Evolutionary conservation across 2,113 vertebrate genomes (phyloP).

Genomic region (Malurus alboscapulatus): DNA sequence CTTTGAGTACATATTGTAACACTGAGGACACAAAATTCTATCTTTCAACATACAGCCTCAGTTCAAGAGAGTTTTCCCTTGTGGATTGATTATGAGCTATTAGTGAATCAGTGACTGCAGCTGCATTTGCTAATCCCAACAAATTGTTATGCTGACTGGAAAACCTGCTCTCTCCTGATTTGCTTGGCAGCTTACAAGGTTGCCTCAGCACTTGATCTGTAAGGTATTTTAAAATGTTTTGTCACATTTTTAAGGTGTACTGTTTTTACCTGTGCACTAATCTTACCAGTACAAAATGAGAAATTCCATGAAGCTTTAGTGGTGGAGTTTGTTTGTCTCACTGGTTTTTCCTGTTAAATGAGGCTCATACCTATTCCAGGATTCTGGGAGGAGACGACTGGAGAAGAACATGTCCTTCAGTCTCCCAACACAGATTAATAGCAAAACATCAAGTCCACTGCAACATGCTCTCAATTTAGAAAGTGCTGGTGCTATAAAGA

Average conservation of each 20-base stretch:
- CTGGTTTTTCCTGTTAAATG: neutral
- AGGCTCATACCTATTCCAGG: conserved; percentile 20
- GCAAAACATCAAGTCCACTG: conserved; percentile 44
- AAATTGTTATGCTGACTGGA: neutral
- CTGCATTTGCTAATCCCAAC: neutral
- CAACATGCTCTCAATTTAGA: conserved; percentile 51
- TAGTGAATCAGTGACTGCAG: neutral
- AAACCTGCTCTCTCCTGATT: neutral
- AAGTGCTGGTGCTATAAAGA: conserved; percentile 58
- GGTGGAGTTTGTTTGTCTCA: neutral
- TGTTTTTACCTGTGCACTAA: neutral
- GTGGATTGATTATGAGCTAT: neutral
- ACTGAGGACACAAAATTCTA: neutral
- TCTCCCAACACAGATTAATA: conserved; percentile 45
- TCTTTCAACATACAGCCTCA: neutral
- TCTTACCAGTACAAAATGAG: conserved; percentile 4
- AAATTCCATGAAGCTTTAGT: neutral
- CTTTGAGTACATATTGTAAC: neutral
- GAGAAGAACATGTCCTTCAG: conserved; percentile 34
- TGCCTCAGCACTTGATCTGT: neutral
- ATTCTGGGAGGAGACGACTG: conserved; percentile 33
- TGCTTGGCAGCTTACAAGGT: neutral
- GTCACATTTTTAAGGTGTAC: neutral
- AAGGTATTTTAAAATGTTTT: neutral
- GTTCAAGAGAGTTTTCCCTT: neutral